phyloP scores from a whole-genome alignment of 2,113 vertebrate genomes.

The Heterotis niloticus region DNA sequence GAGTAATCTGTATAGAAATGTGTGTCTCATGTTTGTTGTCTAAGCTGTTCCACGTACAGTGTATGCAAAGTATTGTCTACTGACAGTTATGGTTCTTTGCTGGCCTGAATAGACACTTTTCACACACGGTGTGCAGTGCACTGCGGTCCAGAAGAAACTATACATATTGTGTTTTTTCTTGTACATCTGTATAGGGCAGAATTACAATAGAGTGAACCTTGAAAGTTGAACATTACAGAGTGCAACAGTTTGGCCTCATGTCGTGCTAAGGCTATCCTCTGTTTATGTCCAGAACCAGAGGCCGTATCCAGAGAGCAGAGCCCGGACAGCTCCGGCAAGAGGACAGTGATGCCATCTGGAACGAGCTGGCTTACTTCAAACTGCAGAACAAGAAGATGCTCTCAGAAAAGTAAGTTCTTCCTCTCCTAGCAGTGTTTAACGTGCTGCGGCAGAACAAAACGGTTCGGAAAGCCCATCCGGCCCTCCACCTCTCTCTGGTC shows the following conservation, averaged over 20 bases:
- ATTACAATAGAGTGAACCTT: no score
- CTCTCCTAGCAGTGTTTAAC: constrained; percentile 33
- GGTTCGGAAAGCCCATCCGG: no score
- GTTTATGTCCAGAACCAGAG: constrained; percentile 53
- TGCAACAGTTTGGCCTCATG: no score
- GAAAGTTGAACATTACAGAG: no score
- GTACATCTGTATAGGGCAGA: neutral
- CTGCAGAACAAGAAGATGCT: constrained; percentile 73
- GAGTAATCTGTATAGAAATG: constrained; percentile 52
- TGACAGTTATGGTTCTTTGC: no score
- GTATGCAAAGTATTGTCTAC: no score
- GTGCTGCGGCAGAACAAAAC: neutral
- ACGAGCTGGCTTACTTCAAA: constrained; percentile 79
- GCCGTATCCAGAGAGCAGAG: constrained; percentile 54
- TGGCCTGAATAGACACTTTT: no score
- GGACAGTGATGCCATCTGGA: constrained; percentile 78
- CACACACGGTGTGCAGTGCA: no score
- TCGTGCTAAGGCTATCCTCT: neutral
- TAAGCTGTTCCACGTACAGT: constrained; percentile 42
- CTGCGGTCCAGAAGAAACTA: no score
- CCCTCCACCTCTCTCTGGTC: neutral
- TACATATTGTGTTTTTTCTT: neutral
- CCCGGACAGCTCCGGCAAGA: constrained; percentile 70
- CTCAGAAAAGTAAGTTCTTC: constrained; percentile 75
- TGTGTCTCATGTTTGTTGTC: constrained; percentile 62